phyloP scores from a whole-genome alignment of 2,888 invertebrate species.

The Eubasilissa splendida region DNA sequence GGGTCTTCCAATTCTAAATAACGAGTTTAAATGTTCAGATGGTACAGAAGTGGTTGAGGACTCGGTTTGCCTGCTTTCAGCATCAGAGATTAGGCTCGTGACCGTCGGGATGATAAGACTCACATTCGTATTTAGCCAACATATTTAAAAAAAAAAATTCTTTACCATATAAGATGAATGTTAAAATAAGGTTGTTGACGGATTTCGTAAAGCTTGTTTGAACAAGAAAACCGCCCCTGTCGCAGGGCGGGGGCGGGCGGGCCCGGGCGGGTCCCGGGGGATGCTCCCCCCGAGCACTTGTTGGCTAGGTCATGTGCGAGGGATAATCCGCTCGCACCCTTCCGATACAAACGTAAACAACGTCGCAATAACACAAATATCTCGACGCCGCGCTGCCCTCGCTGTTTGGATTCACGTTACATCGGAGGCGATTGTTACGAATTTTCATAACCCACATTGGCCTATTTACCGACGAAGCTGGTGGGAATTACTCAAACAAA shows the following conservation, averaged over 20 bases:
- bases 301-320: conserved; percentile 46
- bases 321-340: conserved; percentile 38
- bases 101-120: too few species aligned
- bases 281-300: conserved; percentile 43
- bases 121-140: too few species aligned
- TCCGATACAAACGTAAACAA: conserved; percentile 50
- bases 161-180: too few species aligned
- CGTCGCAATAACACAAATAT: conserved; percentile 35
- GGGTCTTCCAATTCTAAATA: too few species aligned
- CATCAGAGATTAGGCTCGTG: too few species aligned
- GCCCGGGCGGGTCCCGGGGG: background rate
- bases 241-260: conserved; percentile 27
- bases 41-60: too few species aligned
- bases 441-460: conserved; percentile 16
- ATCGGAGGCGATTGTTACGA: conserved; percentile 27
- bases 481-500: too few species aligned
- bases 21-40: too few species aligned
- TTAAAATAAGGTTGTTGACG: background rate
- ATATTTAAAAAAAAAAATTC: too few species aligned
- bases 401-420: background rate
- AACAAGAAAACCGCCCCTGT: conserved; percentile 23
- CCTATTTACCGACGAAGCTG: conserved; percentile 7
- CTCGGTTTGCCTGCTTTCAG: too few species aligned
- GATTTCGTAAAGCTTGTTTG: too few species aligned
- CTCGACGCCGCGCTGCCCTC: conserved; percentile 24